Evolutionary conservation across 1,140 invertebrate species (phyloP), one percentile per base, ranked within the genome.

Genomic region (Pogonomyrmex barbatus): DNA sequence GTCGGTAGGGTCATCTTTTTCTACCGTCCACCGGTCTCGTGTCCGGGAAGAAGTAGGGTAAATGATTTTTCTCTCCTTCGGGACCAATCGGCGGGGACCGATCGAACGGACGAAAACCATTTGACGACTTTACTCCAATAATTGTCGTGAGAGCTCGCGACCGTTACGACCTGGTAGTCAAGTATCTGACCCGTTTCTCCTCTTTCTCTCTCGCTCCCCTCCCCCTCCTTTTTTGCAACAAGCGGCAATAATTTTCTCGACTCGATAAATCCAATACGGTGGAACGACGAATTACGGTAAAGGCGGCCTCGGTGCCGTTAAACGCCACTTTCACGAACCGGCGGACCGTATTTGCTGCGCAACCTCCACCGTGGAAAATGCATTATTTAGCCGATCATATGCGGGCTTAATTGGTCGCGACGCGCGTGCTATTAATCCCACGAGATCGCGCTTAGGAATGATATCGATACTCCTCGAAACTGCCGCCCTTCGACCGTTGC

Each of bases 121-220:
- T 91, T 83, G 87, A 91, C 87, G 90, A 91, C 87, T 91, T 91
- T 88, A 85, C 76, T 90, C 89, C 89, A 91, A 91, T 91, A 91
- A 91, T 91, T 90, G 87, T 89, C 84, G 89, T 63, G 87, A 88
- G 67, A 88, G 83, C 79, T 83, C 62, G 52, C 87, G 68, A 90
- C 73, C 73, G 83, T 91, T 90, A 90, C 88, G 78, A 67, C 78
- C 88, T 63, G 45, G 42, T 81, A 89, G 78, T 87, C 75, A 39
- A 90, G 70, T 73, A 50, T 89, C 76, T 78, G 63, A 58, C 71
- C 60, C 70, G 39, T 70, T 45, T 30, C 79, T 78, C 45, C 33
- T 54, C 10, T 33, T 42, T 36, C 50, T 67, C 50, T 30, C 17
- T 24, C 47, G 47, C n/a, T 45, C 30, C 42, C n/a, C 42, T 54